A percentile compares a stretch with the other conserved stretches of the same genome.
phyloP scores from a whole-genome alignment of 2,797 vertebrate species.

The Pogonophryne albipinna region DNA sequence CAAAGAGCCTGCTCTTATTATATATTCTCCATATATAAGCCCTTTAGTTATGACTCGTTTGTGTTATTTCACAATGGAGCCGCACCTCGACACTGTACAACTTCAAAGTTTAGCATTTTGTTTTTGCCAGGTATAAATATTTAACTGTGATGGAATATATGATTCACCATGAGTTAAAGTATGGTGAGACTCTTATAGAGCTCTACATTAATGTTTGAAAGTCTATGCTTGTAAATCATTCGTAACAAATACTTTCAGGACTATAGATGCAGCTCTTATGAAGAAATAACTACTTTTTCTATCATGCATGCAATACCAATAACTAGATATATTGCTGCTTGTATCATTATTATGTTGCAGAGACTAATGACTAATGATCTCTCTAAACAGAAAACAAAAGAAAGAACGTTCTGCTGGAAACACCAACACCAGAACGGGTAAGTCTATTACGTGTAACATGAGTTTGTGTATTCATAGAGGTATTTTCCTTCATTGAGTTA shows the following conservation, averaged over 20 bases:
- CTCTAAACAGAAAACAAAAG: background rate
- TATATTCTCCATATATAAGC: background rate
- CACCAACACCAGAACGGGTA: conserved; percentile 12
- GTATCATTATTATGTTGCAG: background rate
- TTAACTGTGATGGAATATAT: background rate
- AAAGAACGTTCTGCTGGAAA: background rate
- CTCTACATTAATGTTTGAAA: background rate
- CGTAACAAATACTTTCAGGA: background rate
- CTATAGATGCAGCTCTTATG: background rate
- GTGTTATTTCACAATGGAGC: background rate
- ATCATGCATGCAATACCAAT: background rate
- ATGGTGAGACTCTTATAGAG: background rate
- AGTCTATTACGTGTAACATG: background rate
- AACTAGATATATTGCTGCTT: background rate
- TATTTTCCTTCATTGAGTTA: background rate
- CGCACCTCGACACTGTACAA: background rate
- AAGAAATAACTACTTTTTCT: background rate
- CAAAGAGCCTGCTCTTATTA: background rate
- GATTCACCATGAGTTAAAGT: no score
- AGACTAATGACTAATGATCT: background rate
- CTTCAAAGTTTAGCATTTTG: background rate
- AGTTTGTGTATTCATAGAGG: background rate
- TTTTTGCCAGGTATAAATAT: background rate
- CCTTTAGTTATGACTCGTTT: background rate
- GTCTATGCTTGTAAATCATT: background rate